phyloP scores from a whole-genome alignment of 2,797 vertebrate genomes.

The Crocidura indochinensis region DNA sequence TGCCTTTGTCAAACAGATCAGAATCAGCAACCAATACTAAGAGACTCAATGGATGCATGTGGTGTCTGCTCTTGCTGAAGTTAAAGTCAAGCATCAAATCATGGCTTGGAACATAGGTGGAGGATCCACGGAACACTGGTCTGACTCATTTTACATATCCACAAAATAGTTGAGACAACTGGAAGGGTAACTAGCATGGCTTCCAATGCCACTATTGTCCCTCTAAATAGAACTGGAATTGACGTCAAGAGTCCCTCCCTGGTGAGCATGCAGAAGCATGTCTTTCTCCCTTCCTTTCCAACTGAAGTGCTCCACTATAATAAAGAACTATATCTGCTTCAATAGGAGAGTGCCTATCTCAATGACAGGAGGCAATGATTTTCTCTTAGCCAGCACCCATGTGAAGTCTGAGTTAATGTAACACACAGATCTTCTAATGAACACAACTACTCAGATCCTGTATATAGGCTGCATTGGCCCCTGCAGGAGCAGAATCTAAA shows the following conservation, averaged over 20 bases:
- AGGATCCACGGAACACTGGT: neutral
- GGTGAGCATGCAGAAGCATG: neutral
- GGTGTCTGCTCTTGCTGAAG: neutral
- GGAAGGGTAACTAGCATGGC: neutral
- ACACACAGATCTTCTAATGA: neutral
- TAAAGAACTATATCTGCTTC: neutral
- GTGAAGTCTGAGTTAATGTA: conserved; percentile 28
- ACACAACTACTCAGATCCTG: too few relatives aligned
- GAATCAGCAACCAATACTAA: conserved; percentile 68
- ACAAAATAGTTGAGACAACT: neutral
- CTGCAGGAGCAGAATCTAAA: neutral
- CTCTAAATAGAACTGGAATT: neutral
- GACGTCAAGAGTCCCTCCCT: conserved; percentile 26
- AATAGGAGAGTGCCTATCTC: neutral
- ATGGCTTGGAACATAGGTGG: conserved; percentile 7
- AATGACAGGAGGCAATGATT: neutral
- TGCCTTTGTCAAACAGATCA: conserved; percentile 74
- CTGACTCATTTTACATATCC: conserved; percentile 70
- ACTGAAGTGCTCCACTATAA: fast-evolving
- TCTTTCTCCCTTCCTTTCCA: neutral
- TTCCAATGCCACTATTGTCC: conserved; percentile 11
- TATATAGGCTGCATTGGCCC: too few relatives aligned
- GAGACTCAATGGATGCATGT: neutral
- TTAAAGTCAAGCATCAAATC: neutral
- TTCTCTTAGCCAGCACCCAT: neutral